Evolutionary conservation across 2,113 vertebrate genomes (phyloP).

Genomic region (Catharus fuscescens): DNA sequence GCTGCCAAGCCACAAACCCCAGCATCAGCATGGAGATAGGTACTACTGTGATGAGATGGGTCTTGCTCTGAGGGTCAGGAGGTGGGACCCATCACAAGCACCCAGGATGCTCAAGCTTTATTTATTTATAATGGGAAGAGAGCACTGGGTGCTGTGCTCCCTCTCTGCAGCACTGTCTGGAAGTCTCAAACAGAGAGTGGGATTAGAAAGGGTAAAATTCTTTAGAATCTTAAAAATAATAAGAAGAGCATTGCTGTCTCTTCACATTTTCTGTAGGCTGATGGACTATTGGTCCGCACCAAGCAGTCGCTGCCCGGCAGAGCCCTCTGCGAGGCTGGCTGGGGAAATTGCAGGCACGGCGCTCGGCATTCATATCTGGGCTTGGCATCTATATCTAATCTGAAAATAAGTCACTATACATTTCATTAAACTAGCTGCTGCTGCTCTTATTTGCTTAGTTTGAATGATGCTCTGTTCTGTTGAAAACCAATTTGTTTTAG

Average conservation of each 20-base stretch:
- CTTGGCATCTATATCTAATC: constrained; percentile 37
- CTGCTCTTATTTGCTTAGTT: constrained; percentile 51
- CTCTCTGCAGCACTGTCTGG: not conserved
- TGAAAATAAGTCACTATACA: constrained; percentile 63
- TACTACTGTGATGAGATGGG: not conserved
- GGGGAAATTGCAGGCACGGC: not conserved
- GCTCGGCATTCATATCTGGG: not conserved
- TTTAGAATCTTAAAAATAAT: not conserved
- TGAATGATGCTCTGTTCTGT: not conserved
- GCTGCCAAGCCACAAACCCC: not conserved
- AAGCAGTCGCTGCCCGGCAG: not conserved
- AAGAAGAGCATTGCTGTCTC: not conserved
- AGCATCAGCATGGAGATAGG: rapidly evolving
- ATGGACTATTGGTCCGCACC: not conserved
- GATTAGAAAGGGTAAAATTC: not conserved
- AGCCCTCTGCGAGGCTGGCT: not conserved
- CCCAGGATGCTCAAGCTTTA: not conserved
- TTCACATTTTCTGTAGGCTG: constrained; percentile 22
- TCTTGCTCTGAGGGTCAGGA: not conserved
- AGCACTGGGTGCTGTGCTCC: not conserved
- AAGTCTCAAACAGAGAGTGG: not conserved
- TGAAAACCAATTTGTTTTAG: constrained; percentile 25
- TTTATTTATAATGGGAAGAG: not conserved
- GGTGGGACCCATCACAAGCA: not conserved
- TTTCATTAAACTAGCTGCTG: constrained; percentile 58